Evolutionary conservation across 1,140 invertebrate genomes (phyloP), one percentile per base, ranked within the genome.

Genomic region (Hesperophylax magnus): DNA sequence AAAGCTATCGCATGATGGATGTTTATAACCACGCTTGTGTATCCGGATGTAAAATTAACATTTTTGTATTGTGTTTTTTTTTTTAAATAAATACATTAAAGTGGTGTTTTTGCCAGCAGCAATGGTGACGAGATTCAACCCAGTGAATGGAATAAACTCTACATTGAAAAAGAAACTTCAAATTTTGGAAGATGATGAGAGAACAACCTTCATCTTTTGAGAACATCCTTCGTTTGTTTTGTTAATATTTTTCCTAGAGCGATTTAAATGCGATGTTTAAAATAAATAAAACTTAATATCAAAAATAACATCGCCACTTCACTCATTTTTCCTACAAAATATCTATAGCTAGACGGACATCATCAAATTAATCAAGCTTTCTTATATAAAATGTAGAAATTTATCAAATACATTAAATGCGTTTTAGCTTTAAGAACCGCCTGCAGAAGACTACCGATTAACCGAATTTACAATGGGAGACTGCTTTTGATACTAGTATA

Each of bases 401-500:
- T 20, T 78, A 69, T 78, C 67, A 56, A 69, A 79, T 20, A 72
- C 39, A 47, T 47, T 71, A 60, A 54, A 53, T 58, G 18, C 53
- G 56, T 75, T 24, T n/a, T 75, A 75, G 71, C 71, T 75, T 69
- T 79, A 79, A 69, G 63, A 56, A 72, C 34, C 69, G 79, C 82
- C 82, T 83, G 79, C 81, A 79, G 75, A 63, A 82, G 76, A 71
- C 79, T 58, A 81, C 77, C 60, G 77, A 83, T 77, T 84, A 81
- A 81, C 80, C 82, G 82, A 84, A 84, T 84, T 84, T 84, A 84
- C 67, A 61, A 84, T 77, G 74, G 78, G 80, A 84, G 82, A 84
- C 82, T 84, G 82, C 82, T 84, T 84, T 81, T 84, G 78, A 84
- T 81, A 84, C 77, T 79, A 71, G 61, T 60, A 82, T 75, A 63